These are phyloP conservation scores for Euphydryas editha DNA, from an alignment of 2,888 invertebrate species.

Conservation along the genomic window DNA sequence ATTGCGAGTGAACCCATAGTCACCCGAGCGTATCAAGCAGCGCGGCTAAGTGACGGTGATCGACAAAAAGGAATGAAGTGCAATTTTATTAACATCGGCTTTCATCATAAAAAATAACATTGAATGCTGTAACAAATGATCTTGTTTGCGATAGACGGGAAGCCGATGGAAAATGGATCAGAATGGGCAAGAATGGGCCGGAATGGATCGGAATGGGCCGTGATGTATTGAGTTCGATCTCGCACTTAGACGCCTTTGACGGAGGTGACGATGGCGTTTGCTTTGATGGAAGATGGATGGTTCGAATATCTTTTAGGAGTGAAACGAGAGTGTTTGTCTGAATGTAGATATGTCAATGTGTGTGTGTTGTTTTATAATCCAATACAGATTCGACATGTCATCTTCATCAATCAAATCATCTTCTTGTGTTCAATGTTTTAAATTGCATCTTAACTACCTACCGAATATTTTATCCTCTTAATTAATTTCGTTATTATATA, in stretches of 20 bases:
- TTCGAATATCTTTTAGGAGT: conserved; percentile 1
- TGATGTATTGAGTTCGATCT: conserved; percentile 60
- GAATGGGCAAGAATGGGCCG: conserved; percentile 44
- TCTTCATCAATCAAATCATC: too few relatives aligned
- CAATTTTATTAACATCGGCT: conserved; percentile 81
- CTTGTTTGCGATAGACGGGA: conserved; percentile 72
- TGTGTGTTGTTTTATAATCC: neutral
- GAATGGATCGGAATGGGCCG: conserved; percentile 42
- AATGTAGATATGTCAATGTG: neutral
- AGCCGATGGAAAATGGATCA: conserved; percentile 57
- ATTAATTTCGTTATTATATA: too few relatives aligned
- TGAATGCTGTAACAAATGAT: conserved; percentile 81
- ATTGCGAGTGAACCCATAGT: conserved; percentile 26
- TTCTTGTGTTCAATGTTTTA: too few relatives aligned
- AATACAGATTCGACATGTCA: too few relatives aligned
- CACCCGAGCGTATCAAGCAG: conserved; percentile 53
- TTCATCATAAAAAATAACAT: conserved; percentile 77
- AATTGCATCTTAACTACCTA: too few relatives aligned
- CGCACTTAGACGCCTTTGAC: conserved; percentile 61
- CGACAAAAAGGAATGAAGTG: conserved; percentile 82
- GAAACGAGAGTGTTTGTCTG: neutral
- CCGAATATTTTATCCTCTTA: too few relatives aligned
- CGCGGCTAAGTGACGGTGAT: conserved; percentile 81
- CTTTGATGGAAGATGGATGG: conserved; percentile 32
- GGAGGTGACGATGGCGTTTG: conserved; percentile 59